Percentiles rank a stretch among this genome's conserved stretches.
Conservation (phyloP, 2,113 vertebrate species). For the Platysternon megacephalum region DNA sequence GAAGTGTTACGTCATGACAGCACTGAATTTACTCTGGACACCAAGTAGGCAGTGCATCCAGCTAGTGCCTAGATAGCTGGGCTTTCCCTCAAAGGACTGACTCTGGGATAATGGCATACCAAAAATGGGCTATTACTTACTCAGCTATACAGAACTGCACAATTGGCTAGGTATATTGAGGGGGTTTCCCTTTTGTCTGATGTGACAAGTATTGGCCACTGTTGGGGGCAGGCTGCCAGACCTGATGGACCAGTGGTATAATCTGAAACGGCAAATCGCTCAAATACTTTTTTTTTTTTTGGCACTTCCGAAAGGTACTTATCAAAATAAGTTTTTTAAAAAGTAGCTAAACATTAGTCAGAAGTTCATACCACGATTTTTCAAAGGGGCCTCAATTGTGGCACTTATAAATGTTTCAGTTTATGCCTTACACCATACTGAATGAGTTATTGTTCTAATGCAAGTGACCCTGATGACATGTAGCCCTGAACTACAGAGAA, state of each 20-base stretch:
- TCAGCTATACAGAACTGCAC: not conserved
- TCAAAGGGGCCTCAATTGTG: not conserved
- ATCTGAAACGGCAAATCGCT: not conserved
- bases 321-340: not conserved
- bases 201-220: not conserved
- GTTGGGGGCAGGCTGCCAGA: not conserved
- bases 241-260: not conserved
- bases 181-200: not conserved
- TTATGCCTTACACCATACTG: not conserved
- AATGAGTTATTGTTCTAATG: not conserved
- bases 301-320: slow-evolving; percentile 26
- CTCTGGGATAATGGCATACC: not conserved
- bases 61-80: not conserved
- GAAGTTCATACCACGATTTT: slow-evolving; percentile 31
- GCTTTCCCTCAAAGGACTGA: not conserved
- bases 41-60: not conserved
- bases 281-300: not conserved
- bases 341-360: slow-evolving; percentile 26
- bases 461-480: not conserved
- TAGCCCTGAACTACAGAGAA: accelerated
- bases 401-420: not conserved
- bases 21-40: not conserved
- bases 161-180: not conserved
- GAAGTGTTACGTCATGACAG: not conserved
- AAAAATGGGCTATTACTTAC: not conserved